phyloP scores from a whole-genome alignment of 1,140 invertebrate genomes.

The Apis mellifera region Amel_HAv3.1 CM009936.2:15336001-15336500 shows the following conservation, averaged over 20 bases:
- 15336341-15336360: conserved; percentile 10
- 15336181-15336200: not conserved
- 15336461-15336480: not conserved
- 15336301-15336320: not conserved
- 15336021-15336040: conserved; percentile 25
- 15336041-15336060: conserved; percentile 50
- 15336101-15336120: not conserved
- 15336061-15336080: conserved; percentile 29
- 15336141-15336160: not conserved
- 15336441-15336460: not conserved
- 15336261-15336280: not conserved
- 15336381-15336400: not conserved
- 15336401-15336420: not conserved
- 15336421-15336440: no score
- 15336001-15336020: conserved; percentile 18
- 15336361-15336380: not conserved
- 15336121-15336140: not conserved
- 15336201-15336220: not conserved
- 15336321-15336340: conserved; percentile 30
- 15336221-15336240: no score
- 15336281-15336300: not conserved
- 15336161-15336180: not conserved
- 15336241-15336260: no score
- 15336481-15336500: not conserved
- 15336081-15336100: conserved; percentile 37